Base-by-base conservation (phyloP, 2,797 vertebrate genomes). In the Pseudochaenichthys georgianus region DNA sequence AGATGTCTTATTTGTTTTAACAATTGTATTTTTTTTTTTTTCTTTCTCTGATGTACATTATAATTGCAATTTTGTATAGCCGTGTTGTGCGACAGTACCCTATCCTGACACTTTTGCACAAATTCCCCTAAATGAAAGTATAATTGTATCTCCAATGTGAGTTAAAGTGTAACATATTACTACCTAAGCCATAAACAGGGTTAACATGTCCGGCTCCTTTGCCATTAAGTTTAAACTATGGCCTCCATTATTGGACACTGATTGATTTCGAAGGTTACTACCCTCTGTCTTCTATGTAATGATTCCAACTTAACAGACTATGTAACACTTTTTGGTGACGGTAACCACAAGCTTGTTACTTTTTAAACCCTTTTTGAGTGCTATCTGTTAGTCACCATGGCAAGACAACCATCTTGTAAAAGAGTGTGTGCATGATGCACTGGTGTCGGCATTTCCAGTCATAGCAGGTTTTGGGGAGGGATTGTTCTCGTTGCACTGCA, bases 401-500 rank as follows among this genome's bases (percentile, higher is more conserved):
- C 67, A 58, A 34, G 45, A 73, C 57, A 69, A 31, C 68, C 65
- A 1, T 70, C 46, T 82, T 79, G 48, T 70, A 46, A 77, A 62
- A 75, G 16, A 59, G 16, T 67, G 23, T 80, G 53, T 75, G 63
- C 45, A 69, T 82, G 43, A 80, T 86, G 65, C 38, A 77, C 53
- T 73, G 50, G 16, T 70, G 69, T 78, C 9, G 68, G 77, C 72
- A 88, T 87, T 92, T 93, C 86, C 87, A 89, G 77, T 78, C 82
- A 85, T 55, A 82, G 77, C 59, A 69, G 71, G 80, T 79, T 71
- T 43, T 61, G 72, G 74, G 74, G 65, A 80, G 86, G 70, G 85
- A 84, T 86, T 86, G 73, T 90, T 85, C 71, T 88, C 80, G 53
- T 77, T 84, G 69, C 38, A 23, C 78, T 93, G 85, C 84, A 76